Base-by-base conservation (phyloP, 2,797 vertebrate species). In the Chrosomus eos region DNA sequence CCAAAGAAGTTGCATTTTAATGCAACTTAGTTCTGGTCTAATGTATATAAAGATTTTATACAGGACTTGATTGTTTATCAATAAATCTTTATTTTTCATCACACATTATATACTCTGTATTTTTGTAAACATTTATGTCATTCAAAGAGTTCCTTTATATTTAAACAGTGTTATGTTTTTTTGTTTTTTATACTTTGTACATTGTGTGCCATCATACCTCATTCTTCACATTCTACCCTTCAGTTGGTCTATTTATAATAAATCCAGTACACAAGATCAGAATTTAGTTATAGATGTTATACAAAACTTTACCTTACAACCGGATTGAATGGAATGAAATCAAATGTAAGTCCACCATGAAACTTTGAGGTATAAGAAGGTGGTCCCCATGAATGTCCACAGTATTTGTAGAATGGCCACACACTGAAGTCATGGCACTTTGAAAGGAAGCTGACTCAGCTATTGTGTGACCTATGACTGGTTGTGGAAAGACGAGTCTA, bases 401-500 rank as follows among this genome's bases (percentile, higher is more conserved):
- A 40, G 60, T 55, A 66, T 67, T 26, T 55, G n/a, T 68, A 68
- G 8, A 84, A 70, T 58, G 64, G 62, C n/a, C 62, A 84, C 33
- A 14, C 26, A 21, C 48, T 33, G 26, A n/a, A 77, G 40, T 40
- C 51, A 76, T 60, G 82, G 73, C 82, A 77, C 82, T 83, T 83
- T 13, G 38, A 45, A 66, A 18, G 14, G 33, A 67, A 31, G 3
- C 5, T 13, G 33, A 83, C 40, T 40, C 26, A 3, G 55, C 31
- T 60, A 33, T 33, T 26, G 14, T 60, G 68, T 45, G 80, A 64
- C 62, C 18, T 64, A 51, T 48, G 40, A 64, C 62, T 18, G 51
- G 21, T 8, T 16, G 38, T 28, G 13, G 43, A 67, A 51, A 66
- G 43, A 38, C 2, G 62, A 53, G n/a, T 26, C 94, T 94, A 97